Evolutionary conservation across 2,113 vertebrate species (phyloP).

Genomic region (Carollia perspicillata): DNA sequence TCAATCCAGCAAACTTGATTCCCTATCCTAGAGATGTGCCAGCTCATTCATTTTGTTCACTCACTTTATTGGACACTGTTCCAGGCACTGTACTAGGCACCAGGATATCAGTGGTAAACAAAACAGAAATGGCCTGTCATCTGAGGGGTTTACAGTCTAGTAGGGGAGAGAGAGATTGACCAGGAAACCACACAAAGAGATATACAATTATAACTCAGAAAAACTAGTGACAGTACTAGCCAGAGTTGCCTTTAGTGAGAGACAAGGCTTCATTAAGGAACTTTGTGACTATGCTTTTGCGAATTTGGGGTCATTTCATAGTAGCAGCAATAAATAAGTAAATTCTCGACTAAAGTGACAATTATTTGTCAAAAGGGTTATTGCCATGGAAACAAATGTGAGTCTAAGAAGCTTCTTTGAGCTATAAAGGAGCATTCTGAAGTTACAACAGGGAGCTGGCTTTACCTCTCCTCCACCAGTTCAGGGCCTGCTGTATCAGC

Average conservation of each 20-base stretch:
- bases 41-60: not conserved
- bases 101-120: not conserved
- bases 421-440: not conserved
- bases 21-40: not conserved
- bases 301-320: not conserved
- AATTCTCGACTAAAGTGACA: not conserved
- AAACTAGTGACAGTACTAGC: not conserved
- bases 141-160: not conserved
- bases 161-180: not conserved
- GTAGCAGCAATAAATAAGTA: not conserved
- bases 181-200: not conserved
- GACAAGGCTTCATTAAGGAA: not conserved
- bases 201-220: not conserved
- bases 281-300: not conserved
- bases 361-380: not conserved
- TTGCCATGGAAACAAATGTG: not conserved
- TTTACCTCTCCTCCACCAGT: constrained; percentile 64
- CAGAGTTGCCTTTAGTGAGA: not conserved
- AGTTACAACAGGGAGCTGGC: not conserved
- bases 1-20: not conserved
- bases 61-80: not conserved
- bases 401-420: not conserved
- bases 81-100: not conserved
- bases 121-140: not conserved
- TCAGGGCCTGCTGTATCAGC: constrained; percentile 49